phyloP scores from a whole-genome alignment of 2,113 vertebrate genomes.

The Paramormyrops kingsleyae region DNA sequence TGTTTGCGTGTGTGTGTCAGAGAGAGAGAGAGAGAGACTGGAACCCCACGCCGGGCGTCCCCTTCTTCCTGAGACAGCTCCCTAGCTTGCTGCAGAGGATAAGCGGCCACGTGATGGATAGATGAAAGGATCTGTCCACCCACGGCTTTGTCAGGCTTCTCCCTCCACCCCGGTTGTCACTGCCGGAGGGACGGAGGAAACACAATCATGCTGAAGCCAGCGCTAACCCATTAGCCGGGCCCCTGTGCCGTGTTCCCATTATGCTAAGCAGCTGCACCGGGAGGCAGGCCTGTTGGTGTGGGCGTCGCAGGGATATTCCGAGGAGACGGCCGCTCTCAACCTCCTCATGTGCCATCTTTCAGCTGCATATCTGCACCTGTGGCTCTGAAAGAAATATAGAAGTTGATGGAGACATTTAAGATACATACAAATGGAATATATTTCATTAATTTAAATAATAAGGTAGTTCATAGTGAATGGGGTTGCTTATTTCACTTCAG shows the following conservation, averaged over 20 bases:
- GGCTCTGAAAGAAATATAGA: neutral
- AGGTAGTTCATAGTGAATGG: neutral
- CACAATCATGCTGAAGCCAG: neutral
- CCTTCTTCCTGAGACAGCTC: neutral
- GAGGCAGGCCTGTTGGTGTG: neutral
- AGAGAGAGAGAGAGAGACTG: neutral
- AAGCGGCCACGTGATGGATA: neutral
- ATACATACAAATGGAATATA: neutral
- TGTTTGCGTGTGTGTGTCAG: neutral
- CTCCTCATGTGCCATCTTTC: neutral
- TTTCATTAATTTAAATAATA: neutral
- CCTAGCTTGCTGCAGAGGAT: neutral
- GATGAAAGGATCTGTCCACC: neutral
- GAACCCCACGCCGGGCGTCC: neutral
- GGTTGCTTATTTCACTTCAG: neutral
- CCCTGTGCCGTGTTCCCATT: constrained; percentile 13
- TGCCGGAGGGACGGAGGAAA: neutral
- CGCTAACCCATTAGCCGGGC: neutral
- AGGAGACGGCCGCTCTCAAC: neutral
- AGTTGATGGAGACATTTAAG: neutral
- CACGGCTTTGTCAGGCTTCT: neutral
- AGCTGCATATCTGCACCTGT: neutral
- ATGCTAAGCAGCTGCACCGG: neutral
- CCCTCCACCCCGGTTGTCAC: neutral
- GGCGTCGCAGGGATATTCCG: neutral